phyloP scores from a whole-genome alignment of 2,113 vertebrate species.

The Alces alces region DNA sequence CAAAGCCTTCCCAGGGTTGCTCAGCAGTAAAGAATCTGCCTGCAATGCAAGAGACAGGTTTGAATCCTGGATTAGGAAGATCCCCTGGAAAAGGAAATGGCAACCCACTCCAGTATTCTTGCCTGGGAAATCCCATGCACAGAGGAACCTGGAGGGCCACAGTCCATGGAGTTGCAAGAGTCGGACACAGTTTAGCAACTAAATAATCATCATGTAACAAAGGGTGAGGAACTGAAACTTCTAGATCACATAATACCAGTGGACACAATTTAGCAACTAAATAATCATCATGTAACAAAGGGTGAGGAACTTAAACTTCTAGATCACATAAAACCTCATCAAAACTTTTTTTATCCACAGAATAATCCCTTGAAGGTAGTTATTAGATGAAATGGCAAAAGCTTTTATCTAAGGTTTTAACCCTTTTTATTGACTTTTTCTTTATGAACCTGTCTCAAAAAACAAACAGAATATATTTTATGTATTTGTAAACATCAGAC shows the following conservation, averaged over 20 bases:
- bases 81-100: background rate
- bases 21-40: background rate
- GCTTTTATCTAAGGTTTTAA: slow-evolving; percentile 7
- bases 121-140: background rate
- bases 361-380: background rate
- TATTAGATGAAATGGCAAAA: slow-evolving; percentile 18
- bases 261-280: too few relatives aligned
- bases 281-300: too few relatives aligned
- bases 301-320: background rate
- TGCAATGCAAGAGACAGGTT: background rate
- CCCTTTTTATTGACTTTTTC: slow-evolving; percentile 17
- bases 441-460: background rate
- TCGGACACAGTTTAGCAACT: background rate
- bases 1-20: background rate
- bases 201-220: background rate
- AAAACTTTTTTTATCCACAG: slow-evolving; percentile 13
- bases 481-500: background rate
- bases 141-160: background rate
- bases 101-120: background rate
- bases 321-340: background rate
- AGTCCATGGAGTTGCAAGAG: background rate
- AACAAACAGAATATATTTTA: background rate
- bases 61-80: background rate
- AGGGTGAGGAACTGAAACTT: background rate
- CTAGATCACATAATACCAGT: background rate